Evolutionary conservation across 2,113 vertebrate genomes (phyloP).

Genomic region (Seriola rivoliana): DNA sequence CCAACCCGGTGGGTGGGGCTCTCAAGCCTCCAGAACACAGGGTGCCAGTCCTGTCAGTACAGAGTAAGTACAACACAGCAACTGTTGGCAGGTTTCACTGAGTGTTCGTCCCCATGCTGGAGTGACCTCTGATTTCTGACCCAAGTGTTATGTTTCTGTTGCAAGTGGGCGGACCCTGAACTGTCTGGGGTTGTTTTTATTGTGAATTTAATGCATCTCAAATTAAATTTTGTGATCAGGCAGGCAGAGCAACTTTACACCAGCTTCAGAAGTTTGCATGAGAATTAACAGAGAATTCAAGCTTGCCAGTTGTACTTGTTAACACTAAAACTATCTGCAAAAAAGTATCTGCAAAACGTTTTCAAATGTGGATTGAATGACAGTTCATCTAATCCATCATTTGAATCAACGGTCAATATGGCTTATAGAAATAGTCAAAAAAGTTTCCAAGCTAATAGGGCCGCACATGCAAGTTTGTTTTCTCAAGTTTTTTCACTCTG

Average conservation of each 20-base stretch:
- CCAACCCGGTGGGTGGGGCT: conserved; percentile 59
- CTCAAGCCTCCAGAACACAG: conserved; percentile 61
- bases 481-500: conserved; percentile 20
- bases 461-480: not conserved
- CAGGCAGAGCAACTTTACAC: not conserved
- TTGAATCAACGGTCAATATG: not conserved
- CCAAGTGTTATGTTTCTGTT: conserved; percentile 19
- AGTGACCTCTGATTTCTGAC: conserved; percentile 54
- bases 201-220: not conserved
- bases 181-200: conserved; percentile 18
- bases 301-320: not conserved
- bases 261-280: not conserved
- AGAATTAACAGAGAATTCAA: not conserved
- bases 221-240: not conserved
- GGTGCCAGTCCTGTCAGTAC: conserved; percentile 63
- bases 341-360: not conserved
- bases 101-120: conserved; percentile 14
- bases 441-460: not conserved
- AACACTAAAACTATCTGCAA: not conserved
- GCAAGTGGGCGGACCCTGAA: conserved; percentile 12
- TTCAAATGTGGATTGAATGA: not conserved
- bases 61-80: conserved; percentile 61
- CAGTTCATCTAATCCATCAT: not conserved
- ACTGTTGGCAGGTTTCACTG: conserved; percentile 60
- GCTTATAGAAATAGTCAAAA: not conserved